phyloP scores from a whole-genome alignment of 2,797 vertebrate species.

The Antrozous pallidus region DNA sequence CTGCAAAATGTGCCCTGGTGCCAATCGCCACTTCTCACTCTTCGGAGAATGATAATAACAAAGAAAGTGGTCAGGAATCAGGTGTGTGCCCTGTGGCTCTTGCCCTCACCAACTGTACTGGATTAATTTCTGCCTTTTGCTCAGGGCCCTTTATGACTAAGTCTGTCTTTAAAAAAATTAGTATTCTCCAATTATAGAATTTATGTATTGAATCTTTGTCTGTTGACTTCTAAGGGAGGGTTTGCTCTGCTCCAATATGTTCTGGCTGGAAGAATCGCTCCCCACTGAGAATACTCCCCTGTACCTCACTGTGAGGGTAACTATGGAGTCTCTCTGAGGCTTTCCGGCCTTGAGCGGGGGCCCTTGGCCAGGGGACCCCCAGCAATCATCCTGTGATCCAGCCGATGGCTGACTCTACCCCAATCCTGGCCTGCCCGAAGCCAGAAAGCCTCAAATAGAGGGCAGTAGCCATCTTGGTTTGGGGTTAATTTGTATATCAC shows the following conservation, averaged over 20 bases:
- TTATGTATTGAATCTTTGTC: not conserved
- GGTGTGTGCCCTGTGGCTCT: not conserved
- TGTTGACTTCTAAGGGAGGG: not conserved
- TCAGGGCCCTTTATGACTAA: not conserved
- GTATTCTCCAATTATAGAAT: not conserved
- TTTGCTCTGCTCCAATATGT: not conserved
- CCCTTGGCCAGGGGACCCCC: too few species aligned
- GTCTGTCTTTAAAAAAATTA: not conserved
- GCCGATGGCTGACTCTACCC: too few species aligned
- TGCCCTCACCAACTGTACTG: not conserved
- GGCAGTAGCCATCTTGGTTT: too few species aligned
- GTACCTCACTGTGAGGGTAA: too few species aligned
- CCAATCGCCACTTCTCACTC: not conserved
- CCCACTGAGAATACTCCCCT: not conserved
- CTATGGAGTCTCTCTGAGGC: not conserved
- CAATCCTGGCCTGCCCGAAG: too few species aligned
- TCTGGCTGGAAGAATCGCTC: not conserved
- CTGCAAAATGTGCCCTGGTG: not conserved
- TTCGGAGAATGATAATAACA: not conserved
- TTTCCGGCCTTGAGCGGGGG: too few species aligned
- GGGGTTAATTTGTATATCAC: too few species aligned
- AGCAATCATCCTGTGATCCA: too few species aligned
- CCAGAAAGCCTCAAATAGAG: too few species aligned
- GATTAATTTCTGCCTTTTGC: constrained; percentile 33
- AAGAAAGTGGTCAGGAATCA: not conserved